These are phyloP conservation scores for Cataglyphis cursor DNA, from an alignment of 2,888 invertebrate genomes.

Conservation along the genomic window DNA sequence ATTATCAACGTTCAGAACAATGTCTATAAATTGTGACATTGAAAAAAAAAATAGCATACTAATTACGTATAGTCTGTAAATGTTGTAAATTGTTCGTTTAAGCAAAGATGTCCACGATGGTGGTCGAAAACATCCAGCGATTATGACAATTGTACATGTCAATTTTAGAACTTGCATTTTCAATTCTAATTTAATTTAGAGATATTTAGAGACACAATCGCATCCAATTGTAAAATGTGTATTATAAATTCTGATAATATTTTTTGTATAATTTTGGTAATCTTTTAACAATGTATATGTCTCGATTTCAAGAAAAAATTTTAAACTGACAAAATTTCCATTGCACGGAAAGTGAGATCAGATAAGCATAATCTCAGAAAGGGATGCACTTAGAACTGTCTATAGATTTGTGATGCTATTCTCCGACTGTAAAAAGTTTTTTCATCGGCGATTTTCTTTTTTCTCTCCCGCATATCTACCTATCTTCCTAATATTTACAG, in stretches of 20 bases:
- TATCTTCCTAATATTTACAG: background rate
- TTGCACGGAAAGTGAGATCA: background rate
- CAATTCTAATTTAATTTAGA: background rate
- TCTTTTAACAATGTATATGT: background rate
- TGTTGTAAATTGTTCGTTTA: constrained; percentile 59
- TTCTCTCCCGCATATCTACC: background rate
- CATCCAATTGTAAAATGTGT: background rate
- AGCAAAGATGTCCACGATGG: constrained; percentile 46
- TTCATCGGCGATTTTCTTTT: background rate
- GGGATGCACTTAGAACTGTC: background rate
- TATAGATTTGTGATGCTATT: constrained; percentile 15
- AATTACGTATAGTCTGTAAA: constrained; percentile 50
- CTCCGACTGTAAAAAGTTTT: background rate
- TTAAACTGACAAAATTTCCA: background rate
- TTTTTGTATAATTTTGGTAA: background rate
- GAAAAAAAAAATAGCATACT: constrained; percentile 47
- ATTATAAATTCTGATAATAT: background rate
- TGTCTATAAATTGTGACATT: constrained; percentile 56
- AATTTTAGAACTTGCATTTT: constrained; percentile 53
- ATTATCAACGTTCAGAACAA: constrained; percentile 42
- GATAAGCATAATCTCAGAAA: background rate
- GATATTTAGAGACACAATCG: background rate
- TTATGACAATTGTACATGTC: constrained; percentile 50
- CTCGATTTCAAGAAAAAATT: background rate
- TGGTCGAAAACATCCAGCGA: constrained; percentile 66